Base-by-base conservation (phyloP, 2,113 vertebrate species). In the Bos javanicus region DNA sequence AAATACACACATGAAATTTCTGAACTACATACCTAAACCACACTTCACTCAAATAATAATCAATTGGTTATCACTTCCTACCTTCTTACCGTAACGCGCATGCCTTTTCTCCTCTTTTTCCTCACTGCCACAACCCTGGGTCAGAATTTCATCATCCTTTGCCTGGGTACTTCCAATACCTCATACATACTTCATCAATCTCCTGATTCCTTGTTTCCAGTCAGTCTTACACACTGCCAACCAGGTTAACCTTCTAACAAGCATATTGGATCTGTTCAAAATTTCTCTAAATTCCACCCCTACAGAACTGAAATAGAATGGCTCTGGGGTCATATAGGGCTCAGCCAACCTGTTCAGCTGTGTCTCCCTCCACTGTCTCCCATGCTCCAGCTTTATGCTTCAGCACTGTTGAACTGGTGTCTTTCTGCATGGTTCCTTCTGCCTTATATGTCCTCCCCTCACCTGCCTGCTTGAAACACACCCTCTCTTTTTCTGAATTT, bases 401-500 rank as follows among this genome's bases (percentile, higher is more conserved):
- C 82, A 91, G 28, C 3, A 28, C 17, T 46, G 15, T 12, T 85
- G 30, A 88, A 52, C 52, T 13, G 8, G 16, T 57, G 26, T 84
- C 67, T 94, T 96, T 90, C 92, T 57, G 39, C 81, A 46, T 88
- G 48, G 26, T 67, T 90, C 67, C 59, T 94, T 95, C n/a, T 80
- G 21, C 74, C 54, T 78, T 85, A 62, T 36, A 81, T 48, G n/a
- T 60, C 28, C 43, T 90, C 80, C 12, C 6, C 28, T 96, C 39
- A 50, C 52, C 71, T 95, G 56, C 48, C 76, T 91, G 81, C 43
- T 74, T 54, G 39, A 85, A 96, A 97, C 92, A 87, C 50, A 84
- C 81, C 76, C 95, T 67, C 94, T 95, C 2, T 0, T 95, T 87
- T 94, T 94, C 90, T 92, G 64, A 97, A 97, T 94, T 96, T 87